Conservation (phyloP, 64 coral and sea anemone species). For the Montipora cactus region DNA sequence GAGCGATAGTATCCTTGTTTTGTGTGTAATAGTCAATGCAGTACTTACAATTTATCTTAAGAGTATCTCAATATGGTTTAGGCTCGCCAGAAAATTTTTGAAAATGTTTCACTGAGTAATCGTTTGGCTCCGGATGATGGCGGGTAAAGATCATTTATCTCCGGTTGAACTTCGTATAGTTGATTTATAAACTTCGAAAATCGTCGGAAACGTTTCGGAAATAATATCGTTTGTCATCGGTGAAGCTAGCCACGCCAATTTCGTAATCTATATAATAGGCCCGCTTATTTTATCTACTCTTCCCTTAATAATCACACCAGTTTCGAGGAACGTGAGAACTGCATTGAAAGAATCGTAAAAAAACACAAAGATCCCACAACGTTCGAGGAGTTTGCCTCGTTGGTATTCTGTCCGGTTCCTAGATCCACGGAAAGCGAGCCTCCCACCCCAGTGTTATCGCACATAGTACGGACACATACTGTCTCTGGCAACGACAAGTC, state of each 20-base stretch:
- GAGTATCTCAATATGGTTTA: too few relatives aligned
- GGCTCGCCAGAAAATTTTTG: too few relatives aligned
- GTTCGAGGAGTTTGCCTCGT: constrained; percentile 90
- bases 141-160: too few relatives aligned
- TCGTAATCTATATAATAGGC: too few relatives aligned
- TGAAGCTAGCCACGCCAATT: not conserved
- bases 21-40: not conserved
- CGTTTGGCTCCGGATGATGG: too few relatives aligned
- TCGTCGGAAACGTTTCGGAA: not conserved
- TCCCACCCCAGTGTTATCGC: constrained; percentile 51
- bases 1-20: constrained; percentile 98
- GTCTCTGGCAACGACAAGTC: constrained; percentile 32
- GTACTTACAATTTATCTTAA: not conserved
- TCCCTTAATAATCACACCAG: constrained; percentile 62
- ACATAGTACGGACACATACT: constrained; percentile 47
- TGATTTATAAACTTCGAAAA: not conserved
- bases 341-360: constrained; percentile 88
- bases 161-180: too few relatives aligned
- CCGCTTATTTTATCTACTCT: not conserved
- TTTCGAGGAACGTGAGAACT: constrained; percentile 87
- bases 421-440: constrained; percentile 73
- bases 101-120: too few relatives aligned
- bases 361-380: constrained; percentile 84
- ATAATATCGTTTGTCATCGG: not conserved
- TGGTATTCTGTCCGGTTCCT: constrained; percentile 84